Evolutionary conservation across 2,888 invertebrate species (phyloP).

Genomic region (Pristionchus arcanus): DNA sequence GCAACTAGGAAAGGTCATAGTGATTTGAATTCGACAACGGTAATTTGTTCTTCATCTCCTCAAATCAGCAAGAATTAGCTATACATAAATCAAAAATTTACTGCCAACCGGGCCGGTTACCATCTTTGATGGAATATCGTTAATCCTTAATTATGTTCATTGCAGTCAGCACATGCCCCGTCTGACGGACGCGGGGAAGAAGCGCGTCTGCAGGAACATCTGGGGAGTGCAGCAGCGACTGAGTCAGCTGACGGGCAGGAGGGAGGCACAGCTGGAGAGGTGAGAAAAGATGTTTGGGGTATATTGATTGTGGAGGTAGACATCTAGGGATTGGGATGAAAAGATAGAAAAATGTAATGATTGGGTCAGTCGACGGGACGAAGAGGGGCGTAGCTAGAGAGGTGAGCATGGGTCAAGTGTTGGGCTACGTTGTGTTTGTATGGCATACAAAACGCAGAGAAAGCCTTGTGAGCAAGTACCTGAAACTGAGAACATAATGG

Average conservation of each 20-base stretch:
- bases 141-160: no score
- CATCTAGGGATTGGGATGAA: no score
- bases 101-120: no score
- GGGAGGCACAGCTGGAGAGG: slow-evolving; percentile 55
- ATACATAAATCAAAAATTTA: no score
- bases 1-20: not conserved
- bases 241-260: slow-evolving; percentile 86
- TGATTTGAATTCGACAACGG: not conserved
- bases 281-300: not conserved
- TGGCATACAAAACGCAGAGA: no score
- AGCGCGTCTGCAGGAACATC: slow-evolving; percentile 88
- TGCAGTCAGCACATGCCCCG: slow-evolving; percentile 87
- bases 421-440: no score
- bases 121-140: no score
- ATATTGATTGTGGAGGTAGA: no score
- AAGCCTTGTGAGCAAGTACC: no score
- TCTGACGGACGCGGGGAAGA: slow-evolving; percentile 89
- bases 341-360: not conserved
- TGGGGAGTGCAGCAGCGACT: slow-evolving; percentile 90
- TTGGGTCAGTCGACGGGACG: not conserved
- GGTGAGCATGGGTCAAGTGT: not conserved
- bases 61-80: not conserved
- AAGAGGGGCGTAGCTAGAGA: not conserved
- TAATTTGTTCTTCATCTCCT: not conserved
- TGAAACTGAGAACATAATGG: no score